Evolutionary conservation across 2,888 invertebrate species (phyloP), one percentile per base, ranked within the genome.

Genomic region (Hoplodrina blanda): DNA sequence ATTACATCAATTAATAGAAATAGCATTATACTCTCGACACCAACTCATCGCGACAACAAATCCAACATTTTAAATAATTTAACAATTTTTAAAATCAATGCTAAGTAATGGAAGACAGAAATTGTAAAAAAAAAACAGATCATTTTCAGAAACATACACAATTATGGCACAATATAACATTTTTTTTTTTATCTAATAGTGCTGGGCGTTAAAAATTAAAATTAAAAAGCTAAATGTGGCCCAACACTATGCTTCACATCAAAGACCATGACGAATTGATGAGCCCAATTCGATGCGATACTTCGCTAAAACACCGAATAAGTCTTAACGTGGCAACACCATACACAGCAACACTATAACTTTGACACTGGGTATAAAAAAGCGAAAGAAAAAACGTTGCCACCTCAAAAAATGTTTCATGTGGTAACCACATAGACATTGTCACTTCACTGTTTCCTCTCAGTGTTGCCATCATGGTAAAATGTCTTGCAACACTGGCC

Each of bases 61-160:
- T 85, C 61, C 77, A 75, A 81, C 78, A 69, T 71, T 73, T 67
- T 52, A 80, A 79, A 73, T 62, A 81, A 37, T 37, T 37, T 37
- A 37, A 84, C 70, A 75, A 72, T 78, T 68, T 70, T 66, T 61
- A 68, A 81, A 78, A 77, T 73, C 69, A 84, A 84, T 67, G 56
- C 65, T 78, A 76, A 82, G 76, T 79, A 81, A 76, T 88, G 91
- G 90, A 91, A 91, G 90, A 91, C 89, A 81, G 69, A 81, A 75
- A 73, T 78, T 62, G 63, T 71, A 68, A 80, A 81, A 65, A 44
- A 71, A 66, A 53, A 66, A 81, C 73, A 64, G 62, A 84, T 50
- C 19, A 33, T 78, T 80, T 64, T 74, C 62, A 65, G 62, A 25
- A 82, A 73, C 65, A 63, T 62, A 78, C 62, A 54, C 60, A 67